Evolutionary conservation across 2,797 vertebrate species (phyloP), one percentile per base, ranked within the genome.

Genomic region (Moxostoma hubbsi): DNA sequence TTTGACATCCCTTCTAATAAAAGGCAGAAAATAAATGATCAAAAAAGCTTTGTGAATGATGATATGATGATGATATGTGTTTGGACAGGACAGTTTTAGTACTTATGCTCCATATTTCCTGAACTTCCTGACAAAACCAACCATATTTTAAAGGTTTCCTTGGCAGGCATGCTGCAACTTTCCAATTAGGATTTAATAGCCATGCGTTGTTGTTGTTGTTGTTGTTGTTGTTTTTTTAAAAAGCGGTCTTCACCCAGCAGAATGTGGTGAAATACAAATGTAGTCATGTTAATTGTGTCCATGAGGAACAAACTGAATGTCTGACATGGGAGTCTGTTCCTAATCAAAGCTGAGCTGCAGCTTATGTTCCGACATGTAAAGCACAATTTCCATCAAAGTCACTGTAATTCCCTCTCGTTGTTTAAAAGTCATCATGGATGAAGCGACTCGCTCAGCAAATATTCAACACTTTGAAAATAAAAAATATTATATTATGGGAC

Each of bases 361-460:
- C 71, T 72, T 79, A 67, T 62, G 66, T 58, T 18, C 57, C 57
- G n/a, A 68, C 67, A 76, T 49, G 16, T 24, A 73, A 47, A 55
- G 24, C 5, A 10, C 11, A 10, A 8, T 63, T 63, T 43, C 15
- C 55, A 16, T 16, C 6, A 62, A 62, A 62, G 61, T 62, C 59
- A 43, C 24, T 63, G 61, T 63, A 63, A 63, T 63, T 63, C 24
- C 24, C 61, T 43, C 6, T 63, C 6, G 36, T 62, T 62, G 11
- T 70, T 81, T 65, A 75, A 82, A 80, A 73, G 80, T 80, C 73
- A 73, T 65, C 46, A 72, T 49, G 16, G 67, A 69, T 77, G 68
- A 82, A 80, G 74, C 5, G 4, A 63, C 57, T 65, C 64, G 24
- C 55, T 76, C 58, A 63, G 62, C 57, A 72, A 73, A 75, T 75